Evolutionary conservation across 2,888 invertebrate genomes (phyloP).

Genomic region (Tillus elongatus): DNA sequence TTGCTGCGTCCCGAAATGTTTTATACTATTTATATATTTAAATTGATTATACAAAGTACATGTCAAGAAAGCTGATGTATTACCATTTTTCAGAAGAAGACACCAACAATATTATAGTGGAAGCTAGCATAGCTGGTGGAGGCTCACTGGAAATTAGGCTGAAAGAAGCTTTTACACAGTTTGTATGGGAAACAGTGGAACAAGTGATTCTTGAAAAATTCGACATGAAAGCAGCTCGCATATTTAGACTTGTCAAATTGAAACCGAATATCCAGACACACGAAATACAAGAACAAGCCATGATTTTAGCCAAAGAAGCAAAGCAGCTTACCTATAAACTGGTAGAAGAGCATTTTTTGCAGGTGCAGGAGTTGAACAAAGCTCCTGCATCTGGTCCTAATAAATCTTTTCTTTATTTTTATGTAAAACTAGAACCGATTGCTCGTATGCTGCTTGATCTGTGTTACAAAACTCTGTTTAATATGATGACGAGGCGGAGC

Average conservation of each 20-base stretch:
- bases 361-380: conserved; percentile 57
- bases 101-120: conserved; percentile 63
- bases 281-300: conserved; percentile 81
- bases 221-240: conserved; percentile 74
- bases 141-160: conserved; percentile 74
- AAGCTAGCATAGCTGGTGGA: conserved; percentile 71
- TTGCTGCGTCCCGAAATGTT: no score
- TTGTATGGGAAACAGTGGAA: conserved; percentile 68
- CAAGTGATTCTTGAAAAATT: conserved; percentile 77
- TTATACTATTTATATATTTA: no score
- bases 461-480: conserved; percentile 62
- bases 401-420: conserved; percentile 71
- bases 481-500: conserved; percentile 57
- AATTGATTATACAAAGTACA: no score
- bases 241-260: conserved; percentile 73
- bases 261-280: conserved; percentile 85
- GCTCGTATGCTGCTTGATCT: conserved; percentile 60
- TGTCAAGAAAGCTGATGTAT: no score
- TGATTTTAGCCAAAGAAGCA: conserved; percentile 90
- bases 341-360: conserved; percentile 68
- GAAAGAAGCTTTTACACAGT: conserved; percentile 56
- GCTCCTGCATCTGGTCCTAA: conserved; percentile 53
- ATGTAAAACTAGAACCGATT: conserved; percentile 61
- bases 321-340: conserved; percentile 80
- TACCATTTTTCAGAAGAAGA: conserved; percentile 66